Base-by-base conservation (phyloP, 2,888 invertebrate genomes). In the Epirrhoe alternata region DNA sequence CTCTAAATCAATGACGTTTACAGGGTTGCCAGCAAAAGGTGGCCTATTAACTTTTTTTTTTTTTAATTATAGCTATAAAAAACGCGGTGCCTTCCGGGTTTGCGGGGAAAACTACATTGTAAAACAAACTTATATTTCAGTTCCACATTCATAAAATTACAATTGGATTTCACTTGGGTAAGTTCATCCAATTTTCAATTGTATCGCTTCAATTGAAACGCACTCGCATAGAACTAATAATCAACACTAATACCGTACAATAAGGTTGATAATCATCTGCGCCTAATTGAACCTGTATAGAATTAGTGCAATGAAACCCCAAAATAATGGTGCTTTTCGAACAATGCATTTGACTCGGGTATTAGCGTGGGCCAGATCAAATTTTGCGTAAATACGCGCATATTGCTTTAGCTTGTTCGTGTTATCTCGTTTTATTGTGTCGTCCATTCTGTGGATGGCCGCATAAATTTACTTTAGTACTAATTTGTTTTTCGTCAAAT, bases 391-490 rank as follows among this genome's bases (percentile, higher is more conserved):
- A 35, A 50, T 55, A 30, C 49, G 24, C 33, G 31, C 54, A 35
- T 59, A 55, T 64, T 42, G 64, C 59, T 55, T 65, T 33, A 55
- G 59, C 64, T 59, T 59, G 42, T 54, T 55, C 38, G 58, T 58
- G 49, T 50, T 64, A 64, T 60, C 49, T 59, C 42, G 54, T 54
- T 64, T 64, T 60, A 60, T 56, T 60, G 55, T 65, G 55, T 60
- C 60, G 55, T 65, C 53, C 60, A 65, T 60, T 59, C n/a, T 17
- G 16, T 51, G 55, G 51, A 55, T 59, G 49, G 49, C 54, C 58
- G 38, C 47, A 59, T 65, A 60, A 60, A 60, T 65, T 55, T 24
- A 31, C 45, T 65, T 56, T 56, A 64, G 31, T 51, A 47, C 55
- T 45, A 42, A 64, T 60, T 61, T 57, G 57, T 60, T 63, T 63